phyloP scores from a whole-genome alignment of 92 coral and sea anemone species.

The Montipora capitata region DNA sequence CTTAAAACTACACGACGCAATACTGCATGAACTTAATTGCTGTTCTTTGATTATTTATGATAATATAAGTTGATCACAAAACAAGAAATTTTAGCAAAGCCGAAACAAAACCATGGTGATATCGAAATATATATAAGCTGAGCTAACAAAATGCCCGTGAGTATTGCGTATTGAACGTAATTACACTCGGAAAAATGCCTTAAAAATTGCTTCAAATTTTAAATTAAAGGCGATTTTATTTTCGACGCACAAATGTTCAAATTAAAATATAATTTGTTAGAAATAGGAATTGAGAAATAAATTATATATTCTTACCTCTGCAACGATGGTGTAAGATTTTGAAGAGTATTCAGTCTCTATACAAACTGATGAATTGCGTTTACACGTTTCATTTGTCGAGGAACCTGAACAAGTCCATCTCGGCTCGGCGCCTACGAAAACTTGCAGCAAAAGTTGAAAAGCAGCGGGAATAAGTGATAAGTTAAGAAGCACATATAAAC shows the following conservation, averaged over 20 bases:
- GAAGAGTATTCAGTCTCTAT: constrained; percentile 81
- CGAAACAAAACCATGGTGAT: not conserved
- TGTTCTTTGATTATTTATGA: too few species aligned
- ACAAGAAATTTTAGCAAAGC: not conserved
- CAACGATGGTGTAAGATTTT: constrained; percentile 85
- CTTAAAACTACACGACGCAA: too few species aligned
- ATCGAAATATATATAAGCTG: not conserved
- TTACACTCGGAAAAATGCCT: too few species aligned
- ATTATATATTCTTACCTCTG: constrained; percentile 77
- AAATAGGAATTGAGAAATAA: too few species aligned
- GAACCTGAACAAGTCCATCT: constrained; percentile 89
- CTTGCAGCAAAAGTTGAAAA: constrained; percentile 90
- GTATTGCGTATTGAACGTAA: too few species aligned
- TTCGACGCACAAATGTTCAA: too few species aligned
- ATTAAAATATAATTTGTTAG: too few species aligned
- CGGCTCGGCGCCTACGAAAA: constrained; percentile 94
- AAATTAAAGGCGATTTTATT: too few species aligned
- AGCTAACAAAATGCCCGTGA: not conserved
- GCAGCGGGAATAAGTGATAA: constrained; percentile 96
- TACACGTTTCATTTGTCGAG: constrained; percentile 81
- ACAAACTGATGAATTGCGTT: constrained; percentile 80
- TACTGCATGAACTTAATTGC: too few species aligned
- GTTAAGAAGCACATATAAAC: constrained; percentile 85
- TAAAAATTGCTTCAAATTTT: too few species aligned
- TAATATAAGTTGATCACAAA: too few species aligned